Evolutionary conservation across 2,888 invertebrate species (phyloP), one percentile per base, ranked within the genome.

Genomic region (Microctonus hyperodae): DNA sequence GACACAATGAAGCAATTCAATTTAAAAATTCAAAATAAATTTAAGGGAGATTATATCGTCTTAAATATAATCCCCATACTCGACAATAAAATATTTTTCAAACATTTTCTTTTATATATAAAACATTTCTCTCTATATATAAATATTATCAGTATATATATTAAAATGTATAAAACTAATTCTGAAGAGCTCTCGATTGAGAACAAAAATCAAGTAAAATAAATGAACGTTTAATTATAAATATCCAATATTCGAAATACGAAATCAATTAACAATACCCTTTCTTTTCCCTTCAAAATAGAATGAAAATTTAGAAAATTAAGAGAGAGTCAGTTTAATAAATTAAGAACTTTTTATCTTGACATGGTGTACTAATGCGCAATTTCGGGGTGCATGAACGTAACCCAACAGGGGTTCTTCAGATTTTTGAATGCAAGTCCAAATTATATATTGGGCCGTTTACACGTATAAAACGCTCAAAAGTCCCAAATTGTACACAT

Each of bases 301-400:
- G n/a, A n/a, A n/a, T n/a, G n/a, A n/a, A n/a, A n/a, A n/a, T n/a
- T n/a, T n/a, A n/a, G n/a, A n/a, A n/a, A n/a, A n/a, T n/a, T 11
- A n/a, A n/a, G 53, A 22, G 22, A 23, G 28, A 37, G 16, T 48
- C 31, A 50, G 44, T 51, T 22, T 44, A 20, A 50, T 23, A 40
- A 56, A 28, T 37, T 25, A 48, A 35, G 4, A n/a, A 31, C 13
- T 37, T 16, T 20, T 44, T 57, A n/a, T n/a, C n/a, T 37, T 51
- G 60, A 56, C 31, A 62, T 63, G 62, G 60, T 60, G 73, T 67
- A 76, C 79, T 79, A 78, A 80, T 74, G 70, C 74, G 77, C 76
- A 79, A 81, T 81, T 81, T 80, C 75, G 75, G 76, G 76, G 73
- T 77, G 77, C 72, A 81, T 78, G 78, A 81, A 75, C 78, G 75